These are phyloP conservation scores for Peromyscus eremicus DNA, from an alignment of 2,797 vertebrate genomes.

Conservation along the genomic window DNA sequence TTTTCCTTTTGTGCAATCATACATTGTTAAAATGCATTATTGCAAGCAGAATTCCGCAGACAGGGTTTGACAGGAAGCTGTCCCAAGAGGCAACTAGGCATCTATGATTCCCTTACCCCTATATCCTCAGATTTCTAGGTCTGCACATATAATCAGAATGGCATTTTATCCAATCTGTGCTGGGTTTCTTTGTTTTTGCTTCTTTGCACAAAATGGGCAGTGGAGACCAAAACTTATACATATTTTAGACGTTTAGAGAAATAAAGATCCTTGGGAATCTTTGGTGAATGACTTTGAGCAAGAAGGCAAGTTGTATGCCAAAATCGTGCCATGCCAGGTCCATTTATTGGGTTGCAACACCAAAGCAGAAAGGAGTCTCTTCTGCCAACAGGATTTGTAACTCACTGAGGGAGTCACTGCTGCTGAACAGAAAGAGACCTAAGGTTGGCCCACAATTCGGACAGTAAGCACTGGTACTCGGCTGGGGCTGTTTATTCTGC, in stretches of 20 bases:
- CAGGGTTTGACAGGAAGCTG: neutral
- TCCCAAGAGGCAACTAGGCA: conserved; percentile 26
- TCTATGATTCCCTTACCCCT: conserved; percentile 26
- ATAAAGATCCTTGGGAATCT: conserved; percentile 11
- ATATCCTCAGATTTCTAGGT: neutral
- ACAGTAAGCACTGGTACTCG: neutral
- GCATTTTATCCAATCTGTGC: neutral
- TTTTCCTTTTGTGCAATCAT: neutral
- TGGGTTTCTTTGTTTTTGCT: conserved; percentile 17
- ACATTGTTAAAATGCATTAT: neutral
- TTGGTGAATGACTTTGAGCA: conserved; percentile 21
- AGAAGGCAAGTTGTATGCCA: conserved; percentile 45
- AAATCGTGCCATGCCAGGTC: neutral
- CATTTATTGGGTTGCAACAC: neutral
- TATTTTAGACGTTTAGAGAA: conserved; percentile 4
- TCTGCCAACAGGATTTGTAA: neutral
- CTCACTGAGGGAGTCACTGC: neutral
- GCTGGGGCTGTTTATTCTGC: conserved; percentile 74
- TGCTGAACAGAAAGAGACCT: conserved; percentile 45
- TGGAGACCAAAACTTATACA: conserved; percentile 37
- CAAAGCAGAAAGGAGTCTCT: neutral
- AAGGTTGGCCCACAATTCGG: conserved; percentile 4
- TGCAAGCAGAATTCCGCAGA: neutral
- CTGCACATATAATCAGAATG: neutral
- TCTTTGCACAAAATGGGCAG: conserved; percentile 42